These are phyloP conservation scores for Bradypodion ventrale DNA, from an alignment of 2,797 vertebrate genomes.

Conservation along the genomic window DNA sequence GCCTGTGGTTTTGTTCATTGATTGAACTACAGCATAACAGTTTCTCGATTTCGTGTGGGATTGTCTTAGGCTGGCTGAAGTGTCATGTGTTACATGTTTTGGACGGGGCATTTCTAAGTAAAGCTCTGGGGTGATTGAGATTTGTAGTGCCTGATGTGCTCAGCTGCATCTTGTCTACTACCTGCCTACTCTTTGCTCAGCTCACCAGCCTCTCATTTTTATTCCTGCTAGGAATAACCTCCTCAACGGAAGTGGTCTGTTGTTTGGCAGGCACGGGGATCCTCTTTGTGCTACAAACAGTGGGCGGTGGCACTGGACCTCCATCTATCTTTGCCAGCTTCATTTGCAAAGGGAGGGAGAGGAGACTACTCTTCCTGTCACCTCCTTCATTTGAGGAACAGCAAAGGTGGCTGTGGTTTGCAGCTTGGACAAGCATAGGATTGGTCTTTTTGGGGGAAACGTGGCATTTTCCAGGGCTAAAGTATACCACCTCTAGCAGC, in stretches of 20 bases:
- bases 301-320: slow-evolving; percentile 55
- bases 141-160: neutral
- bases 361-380: slow-evolving; percentile 43
- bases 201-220: slow-evolving; percentile 37
- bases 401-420: slow-evolving; percentile 44
- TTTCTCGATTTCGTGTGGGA: neutral
- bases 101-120: neutral
- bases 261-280: slow-evolving; percentile 29
- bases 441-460: rapidly evolving
- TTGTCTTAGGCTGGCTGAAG: neutral
- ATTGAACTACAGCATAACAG: neutral
- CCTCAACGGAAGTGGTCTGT: neutral
- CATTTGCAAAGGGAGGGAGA: neutral
- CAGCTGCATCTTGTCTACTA: rapidly evolving
- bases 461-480: rapidly evolving
- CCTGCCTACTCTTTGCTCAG: slow-evolving; percentile 37
- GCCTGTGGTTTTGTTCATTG: neutral
- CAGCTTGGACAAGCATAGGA: slow-evolving; percentile 6
- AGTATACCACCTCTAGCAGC: neutral
- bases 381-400: slow-evolving; percentile 40
- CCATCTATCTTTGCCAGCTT: slow-evolving; percentile 32
- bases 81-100: neutral
- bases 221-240: slow-evolving; percentile 44
- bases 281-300: neutral
- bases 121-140: neutral